Base-by-base conservation (phyloP, 2,888 invertebrate genomes). In the Galeruca laticollis region DNA sequence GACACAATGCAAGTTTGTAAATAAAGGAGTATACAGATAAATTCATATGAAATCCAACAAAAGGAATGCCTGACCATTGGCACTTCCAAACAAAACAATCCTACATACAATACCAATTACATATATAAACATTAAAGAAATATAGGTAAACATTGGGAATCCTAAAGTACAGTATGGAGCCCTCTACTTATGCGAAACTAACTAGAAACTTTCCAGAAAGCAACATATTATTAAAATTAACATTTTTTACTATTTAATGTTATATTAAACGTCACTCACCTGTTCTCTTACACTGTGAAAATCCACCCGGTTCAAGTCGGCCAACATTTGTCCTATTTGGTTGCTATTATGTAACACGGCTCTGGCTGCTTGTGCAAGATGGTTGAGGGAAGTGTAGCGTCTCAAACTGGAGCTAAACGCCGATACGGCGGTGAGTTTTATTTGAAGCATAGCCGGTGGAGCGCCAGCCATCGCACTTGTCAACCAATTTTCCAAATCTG, bases 341-440 rank as follows among this genome's bases (percentile, higher is more conserved):
- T 93, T 92, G 76, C 94, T 92, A 87, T 98, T 99, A 86, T 96
- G 95, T 76, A 99, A 90, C 68, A 99, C 98, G 63, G 98, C 97
- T 64, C 98, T 89, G 6, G 98, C 98, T 60, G 97, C 97, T 74
- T 89, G 89, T 73, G 99, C 98, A 81, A 99, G 89, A 86, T 99
- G 99, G 87, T 99, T 99, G 73, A 99, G 88, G 33, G 97, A 97
- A 8, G 99, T 99, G 88, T 99, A 99, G 43, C 98, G 93, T 47
- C 98, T 90, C 81, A 99, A 86, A 21, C 96, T 98, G 85, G 98
- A 97, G 80, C 98, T 95, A 85, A 99, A 95, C 18, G 95, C 94
- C 72, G 94, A 94, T 1, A 97, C 97, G 13, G 94, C 92, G 9
- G 92, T 87, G 78, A 94, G 92, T 88, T 96, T 96, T 64, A 95